Conservation (phyloP, 2,797 vertebrate genomes). For the Danio jaintianensis region DNA sequence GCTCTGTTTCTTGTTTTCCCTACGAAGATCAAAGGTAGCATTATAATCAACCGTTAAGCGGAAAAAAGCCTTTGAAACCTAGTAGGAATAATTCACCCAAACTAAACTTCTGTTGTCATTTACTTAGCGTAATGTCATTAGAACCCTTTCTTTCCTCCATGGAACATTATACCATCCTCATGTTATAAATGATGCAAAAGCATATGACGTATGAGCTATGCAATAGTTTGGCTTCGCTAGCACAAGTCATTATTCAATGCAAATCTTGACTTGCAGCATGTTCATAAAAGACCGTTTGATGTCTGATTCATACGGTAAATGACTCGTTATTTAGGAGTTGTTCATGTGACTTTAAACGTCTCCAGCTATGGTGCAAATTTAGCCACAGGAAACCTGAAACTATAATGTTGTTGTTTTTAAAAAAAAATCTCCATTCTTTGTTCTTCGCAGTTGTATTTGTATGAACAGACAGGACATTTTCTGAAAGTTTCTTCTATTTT, state of each 20-base stretch:
- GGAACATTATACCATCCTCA: neutral
- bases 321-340: neutral
- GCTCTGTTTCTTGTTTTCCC: slow-evolving; percentile 30
- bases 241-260: neutral
- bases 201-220: neutral
- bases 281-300: neutral
- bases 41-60: slow-evolving; percentile 22
- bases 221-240: neutral
- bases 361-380: neutral
- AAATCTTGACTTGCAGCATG: neutral
- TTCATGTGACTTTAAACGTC: neutral
- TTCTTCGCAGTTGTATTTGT: neutral
- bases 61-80: neutral
- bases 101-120: neutral
- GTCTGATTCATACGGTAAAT: neutral
- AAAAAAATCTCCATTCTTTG: neutral
- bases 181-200: neutral
- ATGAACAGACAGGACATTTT: neutral
- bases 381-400: neutral
- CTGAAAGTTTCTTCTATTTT: neutral
- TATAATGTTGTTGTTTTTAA: neutral
- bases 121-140: neutral
- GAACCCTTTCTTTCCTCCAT: neutral
- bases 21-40: slow-evolving; percentile 7
- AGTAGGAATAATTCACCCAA: neutral